Percentiles rank a stretch among this genome's conserved stretches.
Conservation (phyloP, 2,888 invertebrate genomes). For the Heliothis peltigera region DNA sequence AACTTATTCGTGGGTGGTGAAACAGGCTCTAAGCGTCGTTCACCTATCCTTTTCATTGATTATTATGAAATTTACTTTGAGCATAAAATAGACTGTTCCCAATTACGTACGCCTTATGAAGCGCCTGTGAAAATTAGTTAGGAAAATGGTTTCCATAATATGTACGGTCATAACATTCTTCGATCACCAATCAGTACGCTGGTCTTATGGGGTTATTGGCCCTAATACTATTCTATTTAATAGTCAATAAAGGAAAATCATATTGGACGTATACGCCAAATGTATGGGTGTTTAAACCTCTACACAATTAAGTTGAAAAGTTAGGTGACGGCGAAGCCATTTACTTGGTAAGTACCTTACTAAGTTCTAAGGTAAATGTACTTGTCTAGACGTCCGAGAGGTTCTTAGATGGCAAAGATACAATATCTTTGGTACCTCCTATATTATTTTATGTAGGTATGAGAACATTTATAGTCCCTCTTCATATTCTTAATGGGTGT, state of each 20-base stretch:
- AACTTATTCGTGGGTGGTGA: no score
- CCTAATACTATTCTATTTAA: conserved; percentile 24
- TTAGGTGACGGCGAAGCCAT: conserved; percentile 29
- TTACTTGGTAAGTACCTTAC: conserved; percentile 34
- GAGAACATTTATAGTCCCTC: not conserved
- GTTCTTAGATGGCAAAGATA: conserved; percentile 5
- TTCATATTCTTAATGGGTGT: not conserved
- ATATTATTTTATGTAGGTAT: conserved; percentile 3
- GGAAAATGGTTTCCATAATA: conserved; percentile 1
- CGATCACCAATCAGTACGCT: conserved; percentile 27
- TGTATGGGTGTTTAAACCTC: conserved; percentile 30
- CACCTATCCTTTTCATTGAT: no score
- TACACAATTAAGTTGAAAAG: conserved; percentile 18
- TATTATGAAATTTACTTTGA: no score
- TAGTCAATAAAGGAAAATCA: conserved; percentile 29
- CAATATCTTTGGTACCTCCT: conserved; percentile 14
- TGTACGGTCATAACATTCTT: conserved; percentile 14
- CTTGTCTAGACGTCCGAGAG: conserved; percentile 41
- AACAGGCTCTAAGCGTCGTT: no score
- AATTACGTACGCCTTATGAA: no score
- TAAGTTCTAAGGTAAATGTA: conserved; percentile 23
- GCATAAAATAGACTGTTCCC: no score
- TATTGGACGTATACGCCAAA: conserved; percentile 31
- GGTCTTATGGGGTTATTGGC: conserved; percentile 29
- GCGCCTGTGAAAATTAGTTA: not conserved